Evolutionary conservation across 2,797 vertebrate genomes (phyloP).

Genomic region (Oophaga sylvatica): DNA sequence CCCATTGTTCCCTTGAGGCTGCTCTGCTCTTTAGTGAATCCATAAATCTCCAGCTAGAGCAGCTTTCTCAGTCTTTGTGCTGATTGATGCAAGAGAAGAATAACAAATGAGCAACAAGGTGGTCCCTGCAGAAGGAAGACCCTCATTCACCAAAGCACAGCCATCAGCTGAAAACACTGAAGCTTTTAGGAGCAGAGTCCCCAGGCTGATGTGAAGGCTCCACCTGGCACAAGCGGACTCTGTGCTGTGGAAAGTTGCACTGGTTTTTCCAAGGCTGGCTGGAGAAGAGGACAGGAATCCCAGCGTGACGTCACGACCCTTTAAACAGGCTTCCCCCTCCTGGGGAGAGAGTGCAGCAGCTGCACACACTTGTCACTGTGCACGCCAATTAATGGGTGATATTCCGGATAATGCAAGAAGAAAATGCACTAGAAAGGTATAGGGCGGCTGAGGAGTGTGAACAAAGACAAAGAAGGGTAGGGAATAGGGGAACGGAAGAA

Average conservation of each 20-base stretch:
- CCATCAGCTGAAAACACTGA: background rate
- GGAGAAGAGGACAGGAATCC: slow-evolving; percentile 74
- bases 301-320: slow-evolving; percentile 69
- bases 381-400: background rate
- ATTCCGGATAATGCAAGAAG: background rate
- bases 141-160: slow-evolving; percentile 6
- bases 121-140: slow-evolving; percentile 19
- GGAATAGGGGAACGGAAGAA: background rate
- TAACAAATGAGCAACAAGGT: slow-evolving; percentile 42
- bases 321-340: slow-evolving; percentile 77
- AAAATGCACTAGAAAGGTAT: background rate
- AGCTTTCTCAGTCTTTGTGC: slow-evolving; percentile 56
- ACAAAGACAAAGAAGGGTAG: background rate
- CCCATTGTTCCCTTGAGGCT: background rate
- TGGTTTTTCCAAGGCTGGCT: slow-evolving; percentile 68
- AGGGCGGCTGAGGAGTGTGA: background rate
- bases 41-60: slow-evolving; percentile 50
- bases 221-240: slow-evolving; percentile 60
- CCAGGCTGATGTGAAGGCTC: slow-evolving; percentile 58
- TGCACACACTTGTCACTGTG: slow-evolving; percentile 8
- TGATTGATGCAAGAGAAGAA: slow-evolving; percentile 64
- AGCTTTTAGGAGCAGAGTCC: background rate
- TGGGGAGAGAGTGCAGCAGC: slow-evolving; percentile 65
- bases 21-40: slow-evolving; percentile 9
- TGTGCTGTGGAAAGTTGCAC: slow-evolving; percentile 72